Evolutionary conservation across 2,113 vertebrate species (phyloP), one percentile per base, ranked within the genome.

Genomic region (Gasterosteus aculeatus): DNA sequence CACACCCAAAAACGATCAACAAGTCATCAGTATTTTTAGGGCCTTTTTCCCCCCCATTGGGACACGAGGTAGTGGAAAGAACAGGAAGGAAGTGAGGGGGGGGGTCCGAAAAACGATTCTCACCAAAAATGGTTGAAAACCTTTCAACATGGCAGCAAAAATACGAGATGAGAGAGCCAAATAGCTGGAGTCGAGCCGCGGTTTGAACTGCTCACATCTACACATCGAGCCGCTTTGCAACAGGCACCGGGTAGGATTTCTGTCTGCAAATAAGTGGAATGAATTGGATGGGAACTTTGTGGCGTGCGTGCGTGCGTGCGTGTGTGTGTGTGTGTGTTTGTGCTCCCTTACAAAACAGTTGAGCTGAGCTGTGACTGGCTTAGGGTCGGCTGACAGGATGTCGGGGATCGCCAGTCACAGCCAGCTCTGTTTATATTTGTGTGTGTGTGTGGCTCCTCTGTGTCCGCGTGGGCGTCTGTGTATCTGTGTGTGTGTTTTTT

Each of bases 321-420:
- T 47, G 46, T 47, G 46, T 18, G 46, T 47, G 46, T 9, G 54
- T 31, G 56, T 42, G 22, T 84, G 11, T 39, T 59, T 54, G 49
- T 38, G 46, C 44, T 79, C 19, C 47, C 39, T 51, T 19, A 77
- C 67, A 18, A 54, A 66, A 59, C 26, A 47, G 72, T 77, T 79
- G 44, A 81, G 85, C 84, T 81, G 70, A 84, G 81, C 63, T 63
- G 71, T 69, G 57, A 74, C 69, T 81, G 73, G 47, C 57, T 82
- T 71, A 63, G 62, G 47, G 80, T 88, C 15, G 73, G 58, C 84
- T 80, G 84, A 89, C 89, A 90, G 91, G 83, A 91, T 88, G 84
- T 86, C 41, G 46, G 84, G 64, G 85, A 77, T 87, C 80, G 75
- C 67, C 67, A 60, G 63, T 87, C 72, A 83, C 66, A 81, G 74